Evolutionary conservation across 2,888 invertebrate genomes (phyloP), one percentile per base, ranked within the genome.

Genomic region (Drosophila monieri): DNA sequence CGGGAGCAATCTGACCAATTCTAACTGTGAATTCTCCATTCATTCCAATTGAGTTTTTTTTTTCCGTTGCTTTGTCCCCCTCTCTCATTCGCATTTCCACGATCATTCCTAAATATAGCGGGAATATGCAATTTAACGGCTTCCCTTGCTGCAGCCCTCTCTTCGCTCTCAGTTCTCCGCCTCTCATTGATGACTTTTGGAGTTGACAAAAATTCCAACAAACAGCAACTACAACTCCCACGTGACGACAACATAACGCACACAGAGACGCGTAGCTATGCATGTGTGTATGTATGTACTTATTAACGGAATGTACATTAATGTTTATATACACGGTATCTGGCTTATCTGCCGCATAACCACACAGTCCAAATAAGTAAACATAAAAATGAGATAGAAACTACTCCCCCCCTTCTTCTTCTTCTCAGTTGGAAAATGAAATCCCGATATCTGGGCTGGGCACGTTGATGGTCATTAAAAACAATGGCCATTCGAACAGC

Each of bases 401-500:
- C 12, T 1, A 5, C 54, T 54, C 59, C 37, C 59, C 51, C 18
- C 10, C 53, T 48, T 18, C 44, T 66, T 41, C 15, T 55, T n/a
- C n/a, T n/a, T n/a, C n/a, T 56, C 58, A 70, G 62, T 69, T 51
- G 57, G 66, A 32, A 53, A 68, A 12, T 43, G 57, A 65, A 54
- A 73, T 37, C 54, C 51, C 52, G 44, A 32, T 27, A 43, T 65
- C 25, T 35, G 64, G 46, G 52, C 25, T 46, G 47, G 60, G 47
- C 27, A 27, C 59, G 6, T 23, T 21, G 58, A 41, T 51, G 53
- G 60, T 59, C 65, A 57, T 47, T 59, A 41, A 58, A 58, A 69
- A 80, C 79, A 80, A 80, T 74, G 76, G 51, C 23, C 64, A 64
- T 69, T 78, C 59, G 37, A 68, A 55, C 48, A 23, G 47, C 56